These are phyloP conservation scores for Xyliphius kryptos DNA, from an alignment of 2,113 vertebrate genomes.

Conservation along the genomic window DNA sequence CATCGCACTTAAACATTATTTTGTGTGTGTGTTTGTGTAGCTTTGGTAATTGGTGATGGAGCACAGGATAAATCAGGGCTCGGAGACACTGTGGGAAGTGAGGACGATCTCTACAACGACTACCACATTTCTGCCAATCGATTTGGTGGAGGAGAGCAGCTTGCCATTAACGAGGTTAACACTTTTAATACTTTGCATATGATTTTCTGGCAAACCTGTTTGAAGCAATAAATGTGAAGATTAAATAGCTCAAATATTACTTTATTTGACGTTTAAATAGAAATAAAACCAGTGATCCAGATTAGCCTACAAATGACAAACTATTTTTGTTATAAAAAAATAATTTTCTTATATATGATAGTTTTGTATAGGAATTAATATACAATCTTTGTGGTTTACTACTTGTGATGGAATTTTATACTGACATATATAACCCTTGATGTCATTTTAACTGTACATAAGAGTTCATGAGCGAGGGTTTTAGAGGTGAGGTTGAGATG, in stretches of 20 bases:
- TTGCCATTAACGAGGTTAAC: constrained; percentile 92
- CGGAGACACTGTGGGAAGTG: constrained; percentile 73
- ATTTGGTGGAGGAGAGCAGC: constrained; percentile 87
- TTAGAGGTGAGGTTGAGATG: too few species aligned
- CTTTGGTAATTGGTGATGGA: constrained; percentile 75
- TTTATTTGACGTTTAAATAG: too few species aligned
- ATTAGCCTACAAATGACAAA: too few species aligned
- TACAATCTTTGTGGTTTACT: not conserved
- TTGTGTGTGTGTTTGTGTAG: constrained; percentile 42
- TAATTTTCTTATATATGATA: not conserved
- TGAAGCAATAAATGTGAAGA: too few species aligned
- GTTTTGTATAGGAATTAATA: not conserved
- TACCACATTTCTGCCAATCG: constrained; percentile 75
- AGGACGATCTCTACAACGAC: constrained; percentile 87
- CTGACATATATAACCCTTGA: too few species aligned
- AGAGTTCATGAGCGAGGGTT: not conserved
- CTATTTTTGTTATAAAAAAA: too few species aligned
- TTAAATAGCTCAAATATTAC: too few species aligned
- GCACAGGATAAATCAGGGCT: constrained; percentile 63
- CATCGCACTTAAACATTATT: not conserved
- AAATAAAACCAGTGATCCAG: too few species aligned
- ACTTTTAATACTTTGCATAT: not conserved
- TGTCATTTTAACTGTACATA: too few species aligned
- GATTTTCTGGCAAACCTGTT: too few species aligned
- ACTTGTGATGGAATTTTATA: too few species aligned